A percentile compares a stretch with the other conserved stretches of the same genome.
Evolutionary conservation across 2,113 vertebrate genomes (phyloP).

Genomic region (Dipodomys merriami): DNA sequence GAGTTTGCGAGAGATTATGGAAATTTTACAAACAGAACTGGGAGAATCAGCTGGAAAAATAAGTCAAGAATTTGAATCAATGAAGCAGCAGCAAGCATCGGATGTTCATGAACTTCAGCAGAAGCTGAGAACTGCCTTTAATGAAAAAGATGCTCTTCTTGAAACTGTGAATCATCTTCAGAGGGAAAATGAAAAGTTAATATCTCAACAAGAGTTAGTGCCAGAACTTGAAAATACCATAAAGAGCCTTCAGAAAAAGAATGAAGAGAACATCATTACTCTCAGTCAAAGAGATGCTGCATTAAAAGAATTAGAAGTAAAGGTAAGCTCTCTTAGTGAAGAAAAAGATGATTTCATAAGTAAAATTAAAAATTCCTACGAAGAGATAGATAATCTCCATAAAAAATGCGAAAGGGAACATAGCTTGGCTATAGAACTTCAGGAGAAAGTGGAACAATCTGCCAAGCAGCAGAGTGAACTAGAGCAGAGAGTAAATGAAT

Average conservation of each 20-base stretch:
- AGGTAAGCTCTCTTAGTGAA: conserved; percentile 80
- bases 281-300: conserved; percentile 86
- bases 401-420: conserved; percentile 80
- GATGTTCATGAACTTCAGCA: conserved; percentile 91
- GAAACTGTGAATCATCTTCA: conserved; percentile 86
- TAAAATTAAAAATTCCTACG: conserved; percentile 82
- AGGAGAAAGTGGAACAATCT: conserved; percentile 81
- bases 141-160: conserved; percentile 89
- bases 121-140: conserved; percentile 87
- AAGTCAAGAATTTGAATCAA: conserved; percentile 90
- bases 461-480: conserved; percentile 84
- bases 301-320: conserved; percentile 86
- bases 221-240: conserved; percentile 86
- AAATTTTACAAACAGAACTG: conserved; percentile 90
- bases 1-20: conserved; percentile 89
- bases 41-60: conserved; percentile 92
- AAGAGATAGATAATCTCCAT: conserved; percentile 84
- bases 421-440: conserved; percentile 78
- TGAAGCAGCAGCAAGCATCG: conserved; percentile 92
- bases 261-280: conserved; percentile 82
- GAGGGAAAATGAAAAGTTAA: conserved; percentile 80
- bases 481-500: conserved; percentile 84
- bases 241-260: conserved; percentile 85
- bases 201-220: conserved; percentile 76
- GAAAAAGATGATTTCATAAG: conserved; percentile 83